Evolutionary conservation across 2,113 vertebrate species (phyloP).

Genomic region (Neogale vison): DNA sequence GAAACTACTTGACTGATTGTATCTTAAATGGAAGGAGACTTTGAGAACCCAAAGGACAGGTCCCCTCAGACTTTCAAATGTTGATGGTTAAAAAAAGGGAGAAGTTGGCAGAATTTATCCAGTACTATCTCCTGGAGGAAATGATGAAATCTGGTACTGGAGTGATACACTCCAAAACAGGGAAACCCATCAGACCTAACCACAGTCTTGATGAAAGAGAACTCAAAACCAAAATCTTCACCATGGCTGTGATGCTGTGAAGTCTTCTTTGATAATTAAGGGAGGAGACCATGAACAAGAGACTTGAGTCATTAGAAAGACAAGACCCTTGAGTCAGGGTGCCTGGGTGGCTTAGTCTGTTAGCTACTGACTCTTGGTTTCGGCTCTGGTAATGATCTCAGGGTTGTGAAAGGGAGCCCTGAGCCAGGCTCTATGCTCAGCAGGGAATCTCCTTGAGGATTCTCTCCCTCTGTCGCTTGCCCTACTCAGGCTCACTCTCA

Average conservation of each 20-base stretch:
- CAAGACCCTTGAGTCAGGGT: too few relatives aligned
- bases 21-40: not conserved
- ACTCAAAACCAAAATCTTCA: not conserved
- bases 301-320: not conserved
- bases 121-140: not conserved
- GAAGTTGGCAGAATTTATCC: not conserved
- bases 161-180: not conserved
- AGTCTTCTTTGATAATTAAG: not conserved
- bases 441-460: not conserved
- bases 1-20: not conserved
- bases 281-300: not conserved
- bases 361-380: not conserved
- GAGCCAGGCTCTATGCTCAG: not conserved
- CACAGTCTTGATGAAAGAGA: not conserved
- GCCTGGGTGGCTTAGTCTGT: not conserved
- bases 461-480: not conserved
- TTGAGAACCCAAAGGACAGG: not conserved
- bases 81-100: not conserved
- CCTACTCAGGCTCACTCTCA: not conserved
- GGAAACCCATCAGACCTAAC: not conserved
- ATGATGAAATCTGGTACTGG: not conserved
- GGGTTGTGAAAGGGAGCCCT: not conserved
- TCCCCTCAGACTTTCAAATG: not conserved
- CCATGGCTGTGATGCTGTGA: not conserved
- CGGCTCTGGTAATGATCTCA: not conserved